Evolutionary conservation across 2,797 vertebrate species (phyloP).

Genomic region (Myripristis murdjan): DNA sequence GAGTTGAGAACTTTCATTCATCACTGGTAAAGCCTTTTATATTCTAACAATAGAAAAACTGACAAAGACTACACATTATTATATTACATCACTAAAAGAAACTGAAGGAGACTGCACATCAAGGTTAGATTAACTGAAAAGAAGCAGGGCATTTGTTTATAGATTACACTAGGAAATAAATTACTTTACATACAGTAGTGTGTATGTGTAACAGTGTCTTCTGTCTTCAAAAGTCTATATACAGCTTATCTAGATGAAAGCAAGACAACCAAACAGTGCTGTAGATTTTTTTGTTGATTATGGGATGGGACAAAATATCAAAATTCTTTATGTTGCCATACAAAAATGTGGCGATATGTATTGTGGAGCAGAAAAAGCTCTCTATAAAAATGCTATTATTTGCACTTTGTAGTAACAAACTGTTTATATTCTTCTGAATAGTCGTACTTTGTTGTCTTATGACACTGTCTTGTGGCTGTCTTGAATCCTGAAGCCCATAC

Average conservation of each 20-base stretch:
- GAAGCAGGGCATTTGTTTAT: not conserved
- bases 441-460: no score
- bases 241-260: not conserved
- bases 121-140: not conserved
- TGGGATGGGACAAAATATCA: no score
- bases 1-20: not conserved
- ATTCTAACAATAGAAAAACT: not conserved
- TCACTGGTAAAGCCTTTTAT: no score
- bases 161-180: not conserved
- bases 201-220: not conserved
- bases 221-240: not conserved
- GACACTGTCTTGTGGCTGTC: no score
- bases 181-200: not conserved
- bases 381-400: no score
- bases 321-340: no score
- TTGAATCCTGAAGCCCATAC: no score
- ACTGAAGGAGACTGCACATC: not conserved
- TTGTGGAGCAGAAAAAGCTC: no score
- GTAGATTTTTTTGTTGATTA: no score
- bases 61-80: not conserved
- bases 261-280: not conserved
- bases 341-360: no score
- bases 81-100: not conserved
- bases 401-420: no score
- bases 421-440: no score